Evolutionary conservation across 2,888 invertebrate genomes (phyloP), one percentile per base, ranked within the genome.

Genomic region (Malachius bipustulatus): DNA sequence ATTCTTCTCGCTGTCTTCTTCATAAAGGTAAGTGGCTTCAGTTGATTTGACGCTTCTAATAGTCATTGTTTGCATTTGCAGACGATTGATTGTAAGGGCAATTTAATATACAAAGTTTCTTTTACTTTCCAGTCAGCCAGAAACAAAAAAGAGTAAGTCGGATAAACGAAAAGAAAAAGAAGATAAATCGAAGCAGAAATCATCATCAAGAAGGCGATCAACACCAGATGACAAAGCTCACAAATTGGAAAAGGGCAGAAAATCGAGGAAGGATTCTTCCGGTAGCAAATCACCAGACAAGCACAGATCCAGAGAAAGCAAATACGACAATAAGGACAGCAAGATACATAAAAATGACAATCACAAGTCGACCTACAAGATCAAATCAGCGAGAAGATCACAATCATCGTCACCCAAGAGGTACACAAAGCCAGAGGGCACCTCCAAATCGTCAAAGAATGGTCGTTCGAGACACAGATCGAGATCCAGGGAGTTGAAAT

Each of bases 141-240:
- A 39, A 15, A 4, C 11, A 27, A 39, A n/a, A n/a, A n/a, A n/a
- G n/a, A 2, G 6, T 4, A 37, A 34, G 30, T 6, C 24, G 12
- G 13, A 16, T 13, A 26, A 32, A 8, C 28, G 33, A 19, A 32
- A 28, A 27, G 1, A 3, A 15, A 28, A 19, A 12, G 3, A 16
- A 8, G 33, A 37, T 29, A 29, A 3, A 1, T 29, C 28, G 4
- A 14, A 3, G 4, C 14, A 9, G 4, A 31, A 19, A 28, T n/a
- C 11, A 1, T 26, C 10, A 12, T 29, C 37, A 14, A 32, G 32
- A 33, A 37, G 37, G 24, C 13, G 37, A 28, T 37, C 37, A 14
- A 30, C 37, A 8, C 24, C 24, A 24, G 8, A 24, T 24, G 9
- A 15, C 6, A 30, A 34, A 13, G 26, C 4, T 8, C 30, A 34